Percentiles rank a stretch among this genome's conserved stretches.
Evolutionary conservation across 1,140 invertebrate genomes (phyloP).

Genomic region (Eupeodes corollae): DNA sequence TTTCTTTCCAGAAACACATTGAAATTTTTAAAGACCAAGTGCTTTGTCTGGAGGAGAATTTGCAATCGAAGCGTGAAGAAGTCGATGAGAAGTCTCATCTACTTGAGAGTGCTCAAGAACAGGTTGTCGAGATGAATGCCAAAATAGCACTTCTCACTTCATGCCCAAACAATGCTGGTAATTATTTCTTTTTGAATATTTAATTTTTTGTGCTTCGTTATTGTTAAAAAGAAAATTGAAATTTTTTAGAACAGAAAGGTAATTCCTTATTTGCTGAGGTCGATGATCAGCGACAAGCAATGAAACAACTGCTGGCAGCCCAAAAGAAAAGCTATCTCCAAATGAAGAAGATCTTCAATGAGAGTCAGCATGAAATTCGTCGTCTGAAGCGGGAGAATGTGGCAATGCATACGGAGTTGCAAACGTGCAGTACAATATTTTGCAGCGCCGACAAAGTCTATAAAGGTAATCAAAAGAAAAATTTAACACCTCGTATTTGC

Average conservation of each 20-base stretch:
- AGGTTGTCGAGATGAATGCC: constrained; percentile 28
- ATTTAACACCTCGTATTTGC: too few species aligned
- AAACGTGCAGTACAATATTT: constrained; percentile 31
- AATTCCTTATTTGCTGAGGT: constrained; percentile 46
- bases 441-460: constrained; percentile 29
- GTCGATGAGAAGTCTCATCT: constrained; percentile 28
- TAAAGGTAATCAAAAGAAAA: constrained; percentile 28
- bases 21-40: constrained; percentile 28
- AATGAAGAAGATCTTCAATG: constrained; percentile 34
- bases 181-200: neutral
- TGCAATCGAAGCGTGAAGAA: constrained; percentile 24
- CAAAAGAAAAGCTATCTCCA: constrained; percentile 37
- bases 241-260: constrained; percentile 31
- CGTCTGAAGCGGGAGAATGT: constrained; percentile 36
- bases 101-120: constrained; percentile 29
- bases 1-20: constrained; percentile 17
- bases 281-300: constrained; percentile 39
- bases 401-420: constrained; percentile 29
- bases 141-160: constrained; percentile 20
- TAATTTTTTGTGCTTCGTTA: neutral
- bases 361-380: constrained; percentile 37
- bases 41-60: constrained; percentile 27
- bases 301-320: constrained; percentile 32
- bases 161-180: constrained; percentile 21
- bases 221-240: neutral